phyloP scores from a whole-genome alignment of 1,140 invertebrate species.

The Drosophila insularis region DNA sequence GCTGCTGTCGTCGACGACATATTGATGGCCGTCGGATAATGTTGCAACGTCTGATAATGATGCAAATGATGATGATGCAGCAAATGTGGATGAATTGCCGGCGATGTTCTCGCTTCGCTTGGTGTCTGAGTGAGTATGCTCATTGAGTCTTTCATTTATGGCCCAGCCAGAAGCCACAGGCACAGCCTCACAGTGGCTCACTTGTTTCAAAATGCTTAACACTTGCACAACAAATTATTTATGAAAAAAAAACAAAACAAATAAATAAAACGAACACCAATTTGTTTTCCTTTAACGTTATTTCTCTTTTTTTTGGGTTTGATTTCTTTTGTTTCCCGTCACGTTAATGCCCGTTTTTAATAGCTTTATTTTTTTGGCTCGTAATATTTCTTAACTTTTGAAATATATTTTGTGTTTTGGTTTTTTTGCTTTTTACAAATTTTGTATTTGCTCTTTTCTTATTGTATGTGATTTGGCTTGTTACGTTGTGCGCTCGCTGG shows the following conservation, averaged over 20 bases:
- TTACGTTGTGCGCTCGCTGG: constrained; percentile 67
- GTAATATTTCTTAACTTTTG: background rate
- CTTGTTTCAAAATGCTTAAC: background rate
- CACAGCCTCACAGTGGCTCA: background rate
- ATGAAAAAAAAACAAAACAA: background rate
- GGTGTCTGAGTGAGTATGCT: constrained; percentile 74
- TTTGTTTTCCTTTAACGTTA: background rate
- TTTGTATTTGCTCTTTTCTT: background rate
- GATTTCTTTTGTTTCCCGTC: background rate
- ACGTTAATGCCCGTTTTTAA: background rate
- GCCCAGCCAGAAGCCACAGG: constrained; percentile 22
- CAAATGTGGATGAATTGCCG: constrained; percentile 25
- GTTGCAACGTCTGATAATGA: constrained; percentile 13
- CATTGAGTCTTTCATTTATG: constrained; percentile 80
- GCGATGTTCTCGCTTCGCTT: constrained; percentile 42
- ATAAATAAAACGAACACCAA: background rate
- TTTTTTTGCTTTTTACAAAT: background rate
- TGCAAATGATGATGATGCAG: background rate
- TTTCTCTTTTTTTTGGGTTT: constrained; percentile 8
- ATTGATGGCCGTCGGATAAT: constrained; percentile 30
- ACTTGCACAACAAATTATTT: background rate
- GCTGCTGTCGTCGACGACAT: constrained; percentile 50
- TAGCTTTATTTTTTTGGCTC: no score
- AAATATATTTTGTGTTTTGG: background rate
- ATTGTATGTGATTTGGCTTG: constrained; percentile 33